A percentile compares a stretch with the other conserved stretches of the same genome.
These are phyloP conservation scores for Aeoliscus strigatus DNA, from an alignment of 2,797 vertebrate genomes.

Conservation along the genomic window DNA sequence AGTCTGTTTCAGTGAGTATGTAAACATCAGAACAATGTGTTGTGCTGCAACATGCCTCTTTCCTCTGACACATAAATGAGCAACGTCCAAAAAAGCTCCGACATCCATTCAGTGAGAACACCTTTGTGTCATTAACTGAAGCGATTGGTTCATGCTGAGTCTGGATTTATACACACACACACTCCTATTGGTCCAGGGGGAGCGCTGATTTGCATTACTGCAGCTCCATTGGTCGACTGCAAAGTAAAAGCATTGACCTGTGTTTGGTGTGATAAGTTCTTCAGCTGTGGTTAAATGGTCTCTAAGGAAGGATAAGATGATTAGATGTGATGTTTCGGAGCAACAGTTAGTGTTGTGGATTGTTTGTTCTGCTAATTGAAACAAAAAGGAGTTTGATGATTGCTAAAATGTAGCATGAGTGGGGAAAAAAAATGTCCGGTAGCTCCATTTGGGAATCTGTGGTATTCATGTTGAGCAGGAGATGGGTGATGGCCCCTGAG, in stretches of 20 bases:
- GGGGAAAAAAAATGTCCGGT: too few relatives aligned
- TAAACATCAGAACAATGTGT: constrained; percentile 35
- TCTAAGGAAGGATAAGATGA: neutral
- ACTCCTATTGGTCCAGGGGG: constrained; percentile 37
- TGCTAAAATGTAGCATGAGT: too few relatives aligned
- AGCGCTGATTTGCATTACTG: constrained; percentile 38
- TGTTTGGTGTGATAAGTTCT: constrained; percentile 35
- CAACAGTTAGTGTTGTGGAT: neutral
- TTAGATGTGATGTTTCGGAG: neutral
- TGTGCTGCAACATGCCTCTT: constrained; percentile 7
- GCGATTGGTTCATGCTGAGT: constrained; percentile 37
- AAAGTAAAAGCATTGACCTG: constrained; percentile 49
- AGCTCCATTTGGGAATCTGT: too few relatives aligned
- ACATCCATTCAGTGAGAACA: constrained; percentile 41
- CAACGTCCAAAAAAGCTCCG: constrained; percentile 2
- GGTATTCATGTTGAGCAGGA: too few relatives aligned
- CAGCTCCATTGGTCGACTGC: constrained; percentile 36
- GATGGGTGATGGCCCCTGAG: too few relatives aligned
- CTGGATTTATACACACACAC: constrained; percentile 15
- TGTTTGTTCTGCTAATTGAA: too few relatives aligned
- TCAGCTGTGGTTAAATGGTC: constrained; percentile 38
- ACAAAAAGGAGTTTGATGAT: too few relatives aligned
- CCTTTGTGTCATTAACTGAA: constrained; percentile 27
- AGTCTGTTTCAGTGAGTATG: constrained; percentile 32
- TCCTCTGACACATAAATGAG: neutral